phyloP scores from a whole-genome alignment of 2,113 vertebrate species.

The Poeciliopsis occidentalis region DNA sequence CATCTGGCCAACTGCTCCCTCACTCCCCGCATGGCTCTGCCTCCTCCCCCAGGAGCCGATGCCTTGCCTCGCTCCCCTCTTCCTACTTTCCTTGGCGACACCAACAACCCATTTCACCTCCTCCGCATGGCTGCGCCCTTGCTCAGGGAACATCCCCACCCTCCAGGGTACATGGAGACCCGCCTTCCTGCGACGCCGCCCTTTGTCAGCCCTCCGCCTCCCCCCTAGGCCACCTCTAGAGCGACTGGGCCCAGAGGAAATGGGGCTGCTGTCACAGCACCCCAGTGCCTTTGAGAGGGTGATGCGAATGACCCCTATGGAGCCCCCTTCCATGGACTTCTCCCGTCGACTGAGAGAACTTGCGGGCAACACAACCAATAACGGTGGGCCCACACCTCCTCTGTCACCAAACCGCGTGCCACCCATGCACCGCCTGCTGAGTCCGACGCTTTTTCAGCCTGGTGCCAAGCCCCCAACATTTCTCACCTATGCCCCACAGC shows the following conservation, averaged over 20 bases:
- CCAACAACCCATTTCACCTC: conserved; percentile 95
- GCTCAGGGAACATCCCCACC: conserved; percentile 88
- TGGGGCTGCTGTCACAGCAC: conserved; percentile 99
- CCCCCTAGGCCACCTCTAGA: conserved; percentile 90
- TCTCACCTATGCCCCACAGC: conserved; percentile 87
- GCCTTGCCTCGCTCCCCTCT: conserved; percentile 93
- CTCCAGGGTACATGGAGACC: conserved; percentile 91
- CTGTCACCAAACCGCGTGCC: conserved; percentile 95
- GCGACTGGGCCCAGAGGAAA: conserved; percentile 96
- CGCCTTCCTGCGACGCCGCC: conserved; percentile 94
- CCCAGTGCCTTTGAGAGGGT: conserved; percentile 99
- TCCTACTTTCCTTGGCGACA: conserved; percentile 94
- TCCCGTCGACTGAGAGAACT: conserved; percentile 95
- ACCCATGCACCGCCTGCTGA: conserved; percentile 97
- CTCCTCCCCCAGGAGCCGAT: conserved; percentile 90
- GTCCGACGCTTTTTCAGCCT: conserved; percentile 90
- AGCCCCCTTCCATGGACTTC: conserved; percentile 98
- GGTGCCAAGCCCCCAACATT: conserved; percentile 94
- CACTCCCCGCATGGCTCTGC: conserved; percentile 95
- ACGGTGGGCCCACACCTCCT: conserved; percentile 91
- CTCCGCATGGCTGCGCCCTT: conserved; percentile 96
- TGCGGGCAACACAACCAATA: conserved; percentile 89
- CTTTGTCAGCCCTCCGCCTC: conserved; percentile 94
- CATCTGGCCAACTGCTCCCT: conserved; percentile 92
- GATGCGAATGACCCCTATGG: conserved; percentile 97